Evolutionary conservation across 2,113 vertebrate species (phyloP).

Genomic region (Caranx ignobilis): DNA sequence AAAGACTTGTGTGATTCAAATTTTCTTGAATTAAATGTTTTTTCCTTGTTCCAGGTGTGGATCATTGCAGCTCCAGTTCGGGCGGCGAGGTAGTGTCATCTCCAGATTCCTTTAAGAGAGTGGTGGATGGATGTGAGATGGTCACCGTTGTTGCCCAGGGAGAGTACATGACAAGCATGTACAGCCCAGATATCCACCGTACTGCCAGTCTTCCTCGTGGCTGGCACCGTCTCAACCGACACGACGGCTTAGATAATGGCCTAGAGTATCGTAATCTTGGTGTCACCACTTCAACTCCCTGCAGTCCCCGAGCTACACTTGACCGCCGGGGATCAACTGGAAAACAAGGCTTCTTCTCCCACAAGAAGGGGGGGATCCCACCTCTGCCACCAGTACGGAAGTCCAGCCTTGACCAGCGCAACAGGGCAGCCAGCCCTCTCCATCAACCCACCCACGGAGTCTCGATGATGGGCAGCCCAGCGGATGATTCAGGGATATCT

Average conservation of each 20-base stretch:
- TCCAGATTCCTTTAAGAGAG: conserved; percentile 86
- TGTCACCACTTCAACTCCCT: conserved; percentile 83
- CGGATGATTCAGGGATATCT: conserved; percentile 82
- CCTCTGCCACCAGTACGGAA: conserved; percentile 95
- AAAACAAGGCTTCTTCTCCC: conserved; percentile 90
- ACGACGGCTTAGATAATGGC: conserved; percentile 85
- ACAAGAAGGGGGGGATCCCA: conserved; percentile 93
- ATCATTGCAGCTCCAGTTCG: conserved; percentile 84
- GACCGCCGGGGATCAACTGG: conserved; percentile 89
- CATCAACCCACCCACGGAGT: conserved; percentile 82
- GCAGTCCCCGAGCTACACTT: conserved; percentile 86
- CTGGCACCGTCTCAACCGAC: conserved; percentile 84
- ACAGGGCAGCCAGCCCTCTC: conserved; percentile 92
- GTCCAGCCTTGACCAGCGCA: conserved; percentile 96
- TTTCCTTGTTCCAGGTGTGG: conserved; percentile 20
- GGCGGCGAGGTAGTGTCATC: conserved; percentile 85
- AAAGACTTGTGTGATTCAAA: background rate
- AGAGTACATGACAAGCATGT: conserved; percentile 79
- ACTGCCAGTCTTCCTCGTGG: conserved; percentile 89
- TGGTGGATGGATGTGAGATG: conserved; percentile 94
- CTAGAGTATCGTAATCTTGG: conserved; percentile 75
- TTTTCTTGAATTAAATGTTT: background rate
- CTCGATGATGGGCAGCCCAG: conserved; percentile 79
- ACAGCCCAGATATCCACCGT: conserved; percentile 83
- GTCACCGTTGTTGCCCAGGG: conserved; percentile 62